Conservation (phyloP, 2,113 vertebrate species). For the Lycocorax pyrrhopterus region DNA sequence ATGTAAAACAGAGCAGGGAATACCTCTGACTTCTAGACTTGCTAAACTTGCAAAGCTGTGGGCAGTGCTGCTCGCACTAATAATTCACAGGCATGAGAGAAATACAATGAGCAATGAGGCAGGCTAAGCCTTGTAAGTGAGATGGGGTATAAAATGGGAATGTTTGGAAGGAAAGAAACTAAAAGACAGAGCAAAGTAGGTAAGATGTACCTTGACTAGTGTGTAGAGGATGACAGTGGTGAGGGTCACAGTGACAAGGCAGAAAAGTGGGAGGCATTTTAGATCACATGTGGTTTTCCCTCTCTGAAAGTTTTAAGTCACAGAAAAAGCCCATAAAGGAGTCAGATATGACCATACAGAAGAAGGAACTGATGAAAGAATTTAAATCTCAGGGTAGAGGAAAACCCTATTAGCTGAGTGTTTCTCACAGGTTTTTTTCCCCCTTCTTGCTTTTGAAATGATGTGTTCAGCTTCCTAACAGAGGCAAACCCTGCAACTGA, state of each 20-base stretch:
- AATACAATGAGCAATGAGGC: not conserved
- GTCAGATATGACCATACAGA: conserved; percentile 9
- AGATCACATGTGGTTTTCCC: not conserved
- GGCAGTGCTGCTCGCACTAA: not conserved
- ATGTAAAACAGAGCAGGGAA: not conserved
- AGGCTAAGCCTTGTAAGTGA: not conserved
- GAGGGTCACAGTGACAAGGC: conserved; percentile 4
- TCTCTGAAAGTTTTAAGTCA: conserved; percentile 21
- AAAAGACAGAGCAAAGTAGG: not conserved
- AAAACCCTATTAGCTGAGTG: not conserved
- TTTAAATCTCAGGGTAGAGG: not conserved
- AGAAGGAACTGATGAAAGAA: not conserved
- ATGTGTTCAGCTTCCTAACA: not conserved
- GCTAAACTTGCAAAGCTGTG: not conserved
- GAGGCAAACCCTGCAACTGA: not conserved
- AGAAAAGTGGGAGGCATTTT: not conserved
- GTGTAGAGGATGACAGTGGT: not conserved
- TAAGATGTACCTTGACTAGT: not conserved
- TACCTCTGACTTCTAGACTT: not conserved
- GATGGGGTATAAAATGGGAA: not conserved
- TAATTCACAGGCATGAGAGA: not conserved
- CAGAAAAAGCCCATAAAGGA: not conserved
- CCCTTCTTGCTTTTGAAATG: not conserved
- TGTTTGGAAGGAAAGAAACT: not conserved
- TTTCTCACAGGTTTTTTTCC: not conserved